Evolutionary conservation across 2,113 vertebrate species (phyloP).

Genomic region (Phylloscopus trochilus): DNA sequence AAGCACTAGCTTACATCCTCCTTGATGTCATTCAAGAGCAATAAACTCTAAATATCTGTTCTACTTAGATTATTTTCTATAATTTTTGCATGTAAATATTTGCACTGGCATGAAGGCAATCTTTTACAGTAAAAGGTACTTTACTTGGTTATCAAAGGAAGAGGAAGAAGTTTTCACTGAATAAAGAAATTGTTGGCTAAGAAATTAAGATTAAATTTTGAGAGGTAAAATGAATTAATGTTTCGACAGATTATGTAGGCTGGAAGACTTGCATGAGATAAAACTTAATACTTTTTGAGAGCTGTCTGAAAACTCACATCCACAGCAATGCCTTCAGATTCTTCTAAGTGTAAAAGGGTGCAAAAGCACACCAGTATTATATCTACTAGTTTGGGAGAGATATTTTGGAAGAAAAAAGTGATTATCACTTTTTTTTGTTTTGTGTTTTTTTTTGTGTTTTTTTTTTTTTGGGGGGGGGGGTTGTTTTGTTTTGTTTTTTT

Average conservation of each 20-base stretch:
- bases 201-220: not conserved
- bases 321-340: not conserved
- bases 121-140: not conserved
- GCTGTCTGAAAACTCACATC: not conserved
- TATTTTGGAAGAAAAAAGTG: not conserved
- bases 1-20: not conserved
- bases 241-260: not conserved
- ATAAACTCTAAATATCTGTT: not conserved
- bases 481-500: no score
- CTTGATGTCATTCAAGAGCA: not conserved
- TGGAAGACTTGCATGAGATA: not conserved
- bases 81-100: not conserved
- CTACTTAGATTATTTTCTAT: not conserved
- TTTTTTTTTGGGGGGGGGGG: no score
- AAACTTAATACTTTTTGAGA: not conserved
- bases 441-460: not conserved
- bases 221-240: not conserved
- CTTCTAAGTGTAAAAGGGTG: not conserved
- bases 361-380: accelerated
- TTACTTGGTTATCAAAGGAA: not conserved
- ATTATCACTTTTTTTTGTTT: not conserved
- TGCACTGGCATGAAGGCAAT: accelerated
- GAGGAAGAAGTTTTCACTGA: not conserved
- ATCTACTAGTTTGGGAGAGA: not conserved
- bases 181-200: not conserved